These are phyloP conservation scores for Apogon hyalosoma DNA, from an alignment of 2,797 vertebrate species.

Conservation along the genomic window DNA sequence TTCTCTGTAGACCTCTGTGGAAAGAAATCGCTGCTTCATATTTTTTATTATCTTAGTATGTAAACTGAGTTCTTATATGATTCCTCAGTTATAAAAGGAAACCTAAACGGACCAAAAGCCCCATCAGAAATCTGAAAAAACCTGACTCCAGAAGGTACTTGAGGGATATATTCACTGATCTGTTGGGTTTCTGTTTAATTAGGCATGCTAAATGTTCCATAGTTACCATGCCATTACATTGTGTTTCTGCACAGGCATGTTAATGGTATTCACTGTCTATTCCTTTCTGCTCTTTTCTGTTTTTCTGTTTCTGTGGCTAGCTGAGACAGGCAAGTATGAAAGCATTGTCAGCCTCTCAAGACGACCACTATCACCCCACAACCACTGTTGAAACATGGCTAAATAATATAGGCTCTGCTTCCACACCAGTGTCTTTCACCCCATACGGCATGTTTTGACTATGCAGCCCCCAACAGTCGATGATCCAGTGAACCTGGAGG, in stretches of 20 bases:
- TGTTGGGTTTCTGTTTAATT: constrained; percentile 44
- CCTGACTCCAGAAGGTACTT: not conserved
- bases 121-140: not conserved
- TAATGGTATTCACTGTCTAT: constrained; percentile 79
- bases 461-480: constrained; percentile 23
- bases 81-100: not conserved
- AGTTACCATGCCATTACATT: constrained; percentile 54
- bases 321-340: constrained; percentile 89
- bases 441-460: constrained; percentile 69
- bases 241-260: constrained; percentile 75
- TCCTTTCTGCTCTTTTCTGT: constrained; percentile 78
- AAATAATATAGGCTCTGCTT: constrained; percentile 43
- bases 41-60: constrained; percentile 1
- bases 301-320: constrained; percentile 82
- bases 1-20: not conserved
- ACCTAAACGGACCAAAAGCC: not conserved
- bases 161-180: not conserved
- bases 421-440: constrained; percentile 38
- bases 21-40: not conserved
- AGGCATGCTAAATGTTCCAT: constrained; percentile 39
- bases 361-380: constrained; percentile 43
- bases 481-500: constrained; percentile 20
- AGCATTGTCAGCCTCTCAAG: constrained; percentile 55
- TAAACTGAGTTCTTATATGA: not conserved
- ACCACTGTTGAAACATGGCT: constrained; percentile 59